Evolutionary conservation across 2,113 vertebrate genomes (phyloP), one percentile per base, ranked within the genome.

Genomic region (Lagopus muta): DNA sequence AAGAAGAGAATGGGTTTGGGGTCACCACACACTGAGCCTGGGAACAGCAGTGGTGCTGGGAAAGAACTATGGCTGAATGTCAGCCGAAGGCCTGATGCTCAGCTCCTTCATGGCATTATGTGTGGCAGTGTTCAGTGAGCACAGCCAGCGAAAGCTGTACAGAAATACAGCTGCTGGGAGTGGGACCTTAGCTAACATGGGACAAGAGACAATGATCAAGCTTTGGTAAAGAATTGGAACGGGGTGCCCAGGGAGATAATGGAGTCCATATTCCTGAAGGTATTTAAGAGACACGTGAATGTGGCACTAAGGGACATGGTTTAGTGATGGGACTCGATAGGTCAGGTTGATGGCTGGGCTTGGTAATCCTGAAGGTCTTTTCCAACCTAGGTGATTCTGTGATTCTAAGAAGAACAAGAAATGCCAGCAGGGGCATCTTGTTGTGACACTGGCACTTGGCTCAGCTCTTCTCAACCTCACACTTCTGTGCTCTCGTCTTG

Each of bases 1-100:
- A 92, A 95, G 66, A 28, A 77, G 75, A 88, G n/a, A 79, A 58
- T 40, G 43, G 27, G 9, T 40, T 55, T 83, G 81, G 30, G 30
- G 60, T 61, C 72, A 58, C 61, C 12, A 32, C 45, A 67, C n/a
- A 36, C 50, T 42, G 30, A 1, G 3, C 21, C 3, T 2, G 27
- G 9, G 38, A 14, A 55, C 2, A 21, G 21, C 1, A 2, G 40
- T 38, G 32, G 45, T 30, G 54, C 40, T 75, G 57, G 25, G 28
- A 65, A 84, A 34, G 17, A 88, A 78, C 3, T 11, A 20, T 7
- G 57, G 71, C 50, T 76, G 54, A 91, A 28, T 30, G 70, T 8
- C 42, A 32, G 30, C 38, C 74, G 42, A 83, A 86, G 6, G 52
- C 57, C 81, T 28, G 72, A 81, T 38, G 24, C 15, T 5, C 57